Evolutionary conservation across 2,888 invertebrate genomes (phyloP), one percentile per base, ranked within the genome.

Genomic region (Orthonychiurus folsomi): DNA sequence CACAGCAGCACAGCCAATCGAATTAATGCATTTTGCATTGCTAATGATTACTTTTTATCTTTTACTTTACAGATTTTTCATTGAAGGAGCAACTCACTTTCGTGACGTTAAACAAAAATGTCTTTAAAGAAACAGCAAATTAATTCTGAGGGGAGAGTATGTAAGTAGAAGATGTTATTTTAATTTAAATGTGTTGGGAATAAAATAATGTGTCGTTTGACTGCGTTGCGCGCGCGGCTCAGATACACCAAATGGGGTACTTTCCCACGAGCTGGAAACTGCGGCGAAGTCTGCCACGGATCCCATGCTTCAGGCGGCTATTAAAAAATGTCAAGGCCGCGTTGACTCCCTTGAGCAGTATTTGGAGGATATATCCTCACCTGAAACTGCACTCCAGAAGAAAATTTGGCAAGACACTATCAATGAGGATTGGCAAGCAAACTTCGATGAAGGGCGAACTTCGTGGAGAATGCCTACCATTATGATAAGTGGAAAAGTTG

Each of bases 321-420:
- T 70, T 18, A 15, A 27, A 25, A 48, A 28, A 20, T 67, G 69
- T 50, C 52, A 60, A 18, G 50, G 57, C 12, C 47, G 63, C 3
- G 61, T 64, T 2, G 52, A 2, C 2, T 61, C 61, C 2, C 55
- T 64, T 50, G 58, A 65, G 12, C 18, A 26, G 3, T 70, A 61
- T 50, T 53, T 70, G n/a, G 60, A 59, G 1, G 15, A 61, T 1
- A 59, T 61, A 2, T 50, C 50, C 48, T 50, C 62, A 18, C 56
- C 59, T 5, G 64, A 63, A 37, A 59, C 70, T 37, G 59, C 55
- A n/a, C 12, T 70, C 15, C 66, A 66, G 56, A 59, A 59, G 26
- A 68, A 64, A 56, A 63, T 71, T n/a, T 52, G 50, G 27, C 37
- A 20, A n/a, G 68, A 68, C 47, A 67, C 68, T 20, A 54, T 50